These are phyloP conservation scores for Chanos chanos DNA, from an alignment of 2,797 vertebrate genomes.

Conservation along the genomic window DNA sequence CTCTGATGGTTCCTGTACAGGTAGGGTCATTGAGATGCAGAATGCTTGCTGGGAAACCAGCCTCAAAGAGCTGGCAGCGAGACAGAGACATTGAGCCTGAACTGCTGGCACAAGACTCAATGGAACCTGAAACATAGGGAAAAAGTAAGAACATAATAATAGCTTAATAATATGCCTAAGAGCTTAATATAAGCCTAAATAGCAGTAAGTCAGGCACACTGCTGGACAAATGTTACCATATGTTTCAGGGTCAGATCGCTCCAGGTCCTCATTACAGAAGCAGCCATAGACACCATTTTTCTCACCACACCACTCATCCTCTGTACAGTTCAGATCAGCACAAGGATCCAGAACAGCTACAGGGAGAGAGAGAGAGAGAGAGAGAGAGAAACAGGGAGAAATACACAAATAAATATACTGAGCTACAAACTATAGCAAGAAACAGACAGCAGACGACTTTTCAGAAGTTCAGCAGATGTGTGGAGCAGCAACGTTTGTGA, in stretches of 20 bases:
- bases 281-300: conserved; percentile 40
- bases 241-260: background rate
- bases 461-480: too few species aligned
- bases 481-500: too few species aligned
- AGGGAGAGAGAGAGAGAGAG: too few species aligned
- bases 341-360: conserved; percentile 28
- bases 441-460: too few species aligned
- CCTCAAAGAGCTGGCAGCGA: conserved; percentile 48
- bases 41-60: conserved; percentile 26
- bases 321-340: conserved; percentile 33
- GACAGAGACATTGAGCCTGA: conserved; percentile 41
- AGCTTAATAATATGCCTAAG: background rate
- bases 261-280: conserved; percentile 35
- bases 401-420: too few species aligned
- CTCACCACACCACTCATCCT: conserved; percentile 43
- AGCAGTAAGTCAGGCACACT: too few species aligned
- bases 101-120: conserved; percentile 25
- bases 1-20: conserved; percentile 29
- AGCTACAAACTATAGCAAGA: too few species aligned
- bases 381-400: too few species aligned
- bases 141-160: background rate
- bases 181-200: background rate
- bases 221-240: conserved; percentile 22
- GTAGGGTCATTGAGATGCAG: conserved; percentile 43
- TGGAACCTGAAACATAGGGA: conserved; percentile 39